Evolutionary conservation across 2,888 invertebrate species (phyloP).

Genomic region (Philonicus albiceps): DNA sequence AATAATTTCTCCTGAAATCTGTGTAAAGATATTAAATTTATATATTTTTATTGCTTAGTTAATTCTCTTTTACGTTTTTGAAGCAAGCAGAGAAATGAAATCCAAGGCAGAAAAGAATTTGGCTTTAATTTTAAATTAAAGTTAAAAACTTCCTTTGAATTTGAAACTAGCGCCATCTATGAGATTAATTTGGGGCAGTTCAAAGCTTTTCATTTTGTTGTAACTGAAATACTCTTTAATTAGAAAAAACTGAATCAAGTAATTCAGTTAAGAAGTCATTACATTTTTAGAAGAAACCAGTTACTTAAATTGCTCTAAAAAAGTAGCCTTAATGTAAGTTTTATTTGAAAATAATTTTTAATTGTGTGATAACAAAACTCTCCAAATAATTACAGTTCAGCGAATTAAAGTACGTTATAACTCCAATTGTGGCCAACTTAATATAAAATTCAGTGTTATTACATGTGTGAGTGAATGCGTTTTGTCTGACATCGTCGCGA

Average conservation of each 20-base stretch:
- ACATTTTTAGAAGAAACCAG: neutral
- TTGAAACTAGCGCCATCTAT: neutral
- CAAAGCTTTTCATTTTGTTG: neutral
- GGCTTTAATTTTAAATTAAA: too few relatives aligned
- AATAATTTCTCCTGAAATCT: too few relatives aligned
- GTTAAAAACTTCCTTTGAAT: neutral
- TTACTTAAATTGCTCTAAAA: neutral
- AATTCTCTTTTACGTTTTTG: neutral
- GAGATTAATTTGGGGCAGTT: neutral
- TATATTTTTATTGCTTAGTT: too few relatives aligned
- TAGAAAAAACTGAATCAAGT: too few relatives aligned
- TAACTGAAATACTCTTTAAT: too few relatives aligned
- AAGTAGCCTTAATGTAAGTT: neutral
- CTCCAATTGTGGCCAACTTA: constrained; percentile 7
- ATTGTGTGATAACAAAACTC: neutral
- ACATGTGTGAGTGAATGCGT: constrained; percentile 67
- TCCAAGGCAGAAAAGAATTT: neutral
- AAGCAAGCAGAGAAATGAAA: neutral
- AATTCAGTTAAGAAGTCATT: neutral
- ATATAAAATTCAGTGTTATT: constrained; percentile 44
- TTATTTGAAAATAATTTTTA: neutral
- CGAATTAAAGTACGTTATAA: neutral
- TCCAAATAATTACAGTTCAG: neutral
- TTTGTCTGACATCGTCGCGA: constrained; percentile 71
- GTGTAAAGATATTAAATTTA: too few relatives aligned